A percentile compares a stretch with the other conserved stretches of the same genome.
Conservation (phyloP, 2,797 vertebrate species). For the Melanotaenia maccullochi region DNA sequence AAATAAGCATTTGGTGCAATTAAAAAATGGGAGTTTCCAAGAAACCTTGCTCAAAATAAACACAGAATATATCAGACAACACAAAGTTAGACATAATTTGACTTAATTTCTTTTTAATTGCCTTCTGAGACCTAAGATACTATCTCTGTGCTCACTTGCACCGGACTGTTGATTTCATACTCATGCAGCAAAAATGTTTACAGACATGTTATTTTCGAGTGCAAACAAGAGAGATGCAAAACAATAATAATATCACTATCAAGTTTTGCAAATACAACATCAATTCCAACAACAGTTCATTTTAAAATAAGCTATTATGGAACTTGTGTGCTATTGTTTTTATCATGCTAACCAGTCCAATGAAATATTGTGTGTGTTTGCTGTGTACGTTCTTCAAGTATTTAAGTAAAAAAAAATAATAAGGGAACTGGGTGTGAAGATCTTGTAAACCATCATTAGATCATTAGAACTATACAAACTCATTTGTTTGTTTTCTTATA, state of each 20-base stretch:
- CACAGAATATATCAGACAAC: conserved; percentile 83
- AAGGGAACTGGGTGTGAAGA: neutral
- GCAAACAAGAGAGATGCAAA: neutral
- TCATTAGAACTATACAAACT: too few relatives aligned
- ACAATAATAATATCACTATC: neutral
- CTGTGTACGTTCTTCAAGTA: too few relatives aligned
- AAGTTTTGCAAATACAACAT: neutral
- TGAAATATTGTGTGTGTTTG: too few relatives aligned
- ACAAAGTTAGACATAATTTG: conserved; percentile 83
- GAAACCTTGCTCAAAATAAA: conserved; percentile 83
- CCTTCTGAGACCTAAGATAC: conserved; percentile 75
- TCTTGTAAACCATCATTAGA: conserved; percentile 37
- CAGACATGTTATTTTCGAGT: neutral
- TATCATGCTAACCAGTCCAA: neutral
- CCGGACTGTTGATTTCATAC: conserved; percentile 29
- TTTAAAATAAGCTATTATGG: neutral
- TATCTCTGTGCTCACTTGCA: conserved; percentile 77
- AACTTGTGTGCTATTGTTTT: neutral
- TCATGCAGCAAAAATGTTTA: conserved; percentile 4
- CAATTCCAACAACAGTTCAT: neutral
- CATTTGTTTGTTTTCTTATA: too few relatives aligned
- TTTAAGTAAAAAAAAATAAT: too few relatives aligned
- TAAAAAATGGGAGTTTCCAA: conserved; percentile 84
- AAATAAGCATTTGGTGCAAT: conserved; percentile 74
- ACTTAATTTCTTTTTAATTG: conserved; percentile 82